Evolutionary conservation across 2,888 invertebrate species (phyloP).

Genomic region (Halictus ligatus): DNA sequence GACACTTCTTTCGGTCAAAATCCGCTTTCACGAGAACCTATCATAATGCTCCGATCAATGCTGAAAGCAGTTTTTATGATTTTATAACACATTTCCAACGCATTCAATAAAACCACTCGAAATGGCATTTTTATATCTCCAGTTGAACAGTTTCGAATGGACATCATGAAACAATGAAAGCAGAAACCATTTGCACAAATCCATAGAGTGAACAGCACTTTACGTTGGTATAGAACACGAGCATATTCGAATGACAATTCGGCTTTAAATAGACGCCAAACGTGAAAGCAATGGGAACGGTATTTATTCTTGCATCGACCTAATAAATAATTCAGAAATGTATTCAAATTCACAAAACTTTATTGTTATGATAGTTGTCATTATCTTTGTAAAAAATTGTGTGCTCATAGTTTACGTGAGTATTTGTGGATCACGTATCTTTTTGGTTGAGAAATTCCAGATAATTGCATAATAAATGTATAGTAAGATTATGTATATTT

Average conservation of each 20-base stretch:
- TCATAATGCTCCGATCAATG: no score
- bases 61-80: neutral
- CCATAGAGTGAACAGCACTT: neutral
- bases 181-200: neutral
- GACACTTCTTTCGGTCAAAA: neutral
- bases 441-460: neutral
- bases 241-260: neutral
- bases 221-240: neutral
- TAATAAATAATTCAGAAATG: neutral
- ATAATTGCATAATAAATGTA: neutral
- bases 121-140: neutral
- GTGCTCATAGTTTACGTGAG: neutral
- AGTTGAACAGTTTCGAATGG: neutral
- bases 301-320: neutral
- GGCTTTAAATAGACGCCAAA: neutral
- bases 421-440: neutral
- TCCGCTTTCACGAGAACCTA: neutral
- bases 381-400: neutral
- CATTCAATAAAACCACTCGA: neutral
- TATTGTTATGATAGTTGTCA: neutral
- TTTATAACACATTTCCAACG: neutral
- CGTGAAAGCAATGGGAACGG: neutral
- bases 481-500: neutral
- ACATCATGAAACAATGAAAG: neutral
- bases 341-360: neutral